Evolutionary conservation across 1,140 invertebrate species (phyloP).

Genomic region (Saccostrea glomerata): DNA sequence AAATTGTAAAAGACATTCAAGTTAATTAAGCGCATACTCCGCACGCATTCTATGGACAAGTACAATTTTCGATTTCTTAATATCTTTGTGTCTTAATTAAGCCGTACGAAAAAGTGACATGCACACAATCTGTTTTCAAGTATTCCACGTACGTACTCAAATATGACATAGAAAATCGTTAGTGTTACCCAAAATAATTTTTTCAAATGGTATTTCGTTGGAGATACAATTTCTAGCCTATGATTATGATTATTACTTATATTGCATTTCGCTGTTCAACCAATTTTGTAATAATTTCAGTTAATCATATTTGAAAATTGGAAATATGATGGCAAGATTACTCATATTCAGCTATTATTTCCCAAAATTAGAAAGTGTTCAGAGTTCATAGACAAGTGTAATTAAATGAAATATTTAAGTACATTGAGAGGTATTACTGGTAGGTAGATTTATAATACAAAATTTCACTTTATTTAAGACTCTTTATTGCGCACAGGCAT

Average conservation of each 20-base stretch:
- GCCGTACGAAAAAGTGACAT: not conserved
- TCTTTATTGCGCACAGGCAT: no score
- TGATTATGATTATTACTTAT: not conserved
- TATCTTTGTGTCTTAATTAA: not conserved
- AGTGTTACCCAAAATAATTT: not conserved
- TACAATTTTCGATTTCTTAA: not conserved
- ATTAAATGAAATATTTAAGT: not conserved
- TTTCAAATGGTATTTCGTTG: not conserved
- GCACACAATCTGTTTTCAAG: not conserved
- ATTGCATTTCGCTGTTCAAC: not conserved
- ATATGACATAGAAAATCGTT: not conserved
- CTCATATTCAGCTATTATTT: not conserved
- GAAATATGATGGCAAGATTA: not conserved
- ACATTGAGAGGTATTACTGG: not conserved
- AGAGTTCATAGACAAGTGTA: not conserved
- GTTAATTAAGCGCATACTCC: not conserved
- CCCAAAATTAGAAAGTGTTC: not conserved
- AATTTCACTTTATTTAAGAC: no score
- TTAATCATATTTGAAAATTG: not conserved
- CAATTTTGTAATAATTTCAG: not conserved
- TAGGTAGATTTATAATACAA: not conserved
- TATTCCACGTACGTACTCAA: not conserved
- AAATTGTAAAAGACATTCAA: not conserved
- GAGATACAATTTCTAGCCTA: not conserved
- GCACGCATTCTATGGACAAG: not conserved